These are phyloP conservation scores for Tinamus guttatus DNA, from an alignment of 2,113 vertebrate species.

Conservation along the genomic window DNA sequence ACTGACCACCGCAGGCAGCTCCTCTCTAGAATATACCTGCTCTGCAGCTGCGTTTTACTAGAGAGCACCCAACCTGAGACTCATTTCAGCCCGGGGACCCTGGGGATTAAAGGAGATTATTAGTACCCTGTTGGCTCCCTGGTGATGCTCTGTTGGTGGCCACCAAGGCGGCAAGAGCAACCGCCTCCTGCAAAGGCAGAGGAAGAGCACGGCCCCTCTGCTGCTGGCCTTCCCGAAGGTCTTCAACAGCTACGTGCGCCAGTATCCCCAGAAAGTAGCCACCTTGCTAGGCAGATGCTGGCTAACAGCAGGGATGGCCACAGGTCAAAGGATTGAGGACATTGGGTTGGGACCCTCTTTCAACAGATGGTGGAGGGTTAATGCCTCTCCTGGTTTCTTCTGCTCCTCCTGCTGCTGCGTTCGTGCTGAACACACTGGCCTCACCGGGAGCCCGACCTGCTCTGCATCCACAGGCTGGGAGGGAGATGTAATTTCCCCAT, in stretches of 20 bases:
- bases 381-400: background rate
- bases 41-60: background rate
- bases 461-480: background rate
- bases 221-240: background rate
- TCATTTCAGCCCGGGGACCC: background rate
- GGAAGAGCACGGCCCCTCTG: background rate
- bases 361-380: background rate
- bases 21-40: rapidly evolving
- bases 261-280: background rate
- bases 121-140: background rate
- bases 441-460: background rate
- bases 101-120: background rate
- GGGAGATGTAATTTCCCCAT: rapidly evolving
- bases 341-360: background rate
- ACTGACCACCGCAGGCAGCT: background rate
- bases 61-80: background rate
- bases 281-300: background rate
- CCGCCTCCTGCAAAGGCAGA: background rate
- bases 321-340: background rate
- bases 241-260: background rate
- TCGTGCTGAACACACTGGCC: background rate
- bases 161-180: background rate
- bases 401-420: background rate
- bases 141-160: background rate
- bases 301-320: background rate